Base-by-base conservation (phyloP, 2,797 vertebrate species). In the Botia almorhae region DNA sequence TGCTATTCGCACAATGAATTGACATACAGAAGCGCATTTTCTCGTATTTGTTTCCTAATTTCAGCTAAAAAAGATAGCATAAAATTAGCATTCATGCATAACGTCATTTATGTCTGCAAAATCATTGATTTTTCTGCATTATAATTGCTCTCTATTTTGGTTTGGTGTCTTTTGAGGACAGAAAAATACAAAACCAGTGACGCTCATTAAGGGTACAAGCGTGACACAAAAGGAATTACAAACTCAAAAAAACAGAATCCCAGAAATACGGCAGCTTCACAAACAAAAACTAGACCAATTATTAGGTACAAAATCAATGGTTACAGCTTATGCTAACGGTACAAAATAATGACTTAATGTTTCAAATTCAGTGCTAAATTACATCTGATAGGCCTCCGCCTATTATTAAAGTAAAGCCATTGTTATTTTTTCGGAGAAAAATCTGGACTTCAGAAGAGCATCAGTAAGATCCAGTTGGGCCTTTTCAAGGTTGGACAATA, bases 381-480 rank as follows among this genome's bases (percentile, higher is more conserved):
- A 39, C 17, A 46, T 78, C 69, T 26, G 21, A 70, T 10, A 36
- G 64, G 65, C 51, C n/a, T 69, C 5, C n/a, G 26, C 19, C 33
- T 77, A 43, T 69, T 74, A 53, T 77, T 29, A 23, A 21, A 8
- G 19, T 80, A 60, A 65, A 10, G 55, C 29, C 21, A 77, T 73
- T 70, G 51, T 84, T 80, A 58, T 84, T 80, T 48, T 56, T 65
- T 77, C n/a, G 77, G 36, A 56, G 67, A 51, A 17, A 67, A 60
- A 69, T 12, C 3, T 21, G 51, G 80, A 83, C 84, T 98, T 83
- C 94, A 96, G 21, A 76, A 81, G 0, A 91, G 92, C 16, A 97
- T 98, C 16, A 96, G 97, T 0, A 93, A 93, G 0, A 78, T 98
- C 14, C 93, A 94, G 19, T 91, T 97, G 29, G 93, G 90, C 29